A percentile compares a stretch with the other conserved stretches of the same genome.
These are phyloP conservation scores for Syngnathus floridae DNA, from an alignment of 2,113 vertebrate genomes.

Conservation along the genomic window DNA sequence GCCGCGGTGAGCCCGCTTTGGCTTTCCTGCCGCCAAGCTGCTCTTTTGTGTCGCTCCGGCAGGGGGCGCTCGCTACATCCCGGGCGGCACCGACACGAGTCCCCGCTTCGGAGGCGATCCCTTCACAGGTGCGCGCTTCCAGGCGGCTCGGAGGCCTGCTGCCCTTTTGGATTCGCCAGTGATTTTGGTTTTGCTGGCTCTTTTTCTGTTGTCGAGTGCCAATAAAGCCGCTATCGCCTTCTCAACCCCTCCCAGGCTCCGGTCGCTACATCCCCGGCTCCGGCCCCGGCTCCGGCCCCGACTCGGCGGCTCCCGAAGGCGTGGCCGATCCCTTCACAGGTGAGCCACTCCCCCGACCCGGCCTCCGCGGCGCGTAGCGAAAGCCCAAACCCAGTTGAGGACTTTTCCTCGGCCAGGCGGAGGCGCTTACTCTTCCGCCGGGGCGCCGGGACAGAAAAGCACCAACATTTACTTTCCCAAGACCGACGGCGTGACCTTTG, in stretches of 20 bases:
- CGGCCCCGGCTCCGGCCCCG: slow-evolving; percentile 60
- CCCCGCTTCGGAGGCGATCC: slow-evolving; percentile 63
- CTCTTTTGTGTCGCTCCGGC: not conserved
- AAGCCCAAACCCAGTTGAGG: not conserved
- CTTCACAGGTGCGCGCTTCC: slow-evolving; percentile 65
- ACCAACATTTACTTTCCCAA: slow-evolving; percentile 95
- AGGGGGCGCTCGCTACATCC: slow-evolving; percentile 74
- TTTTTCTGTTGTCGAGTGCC: no score
- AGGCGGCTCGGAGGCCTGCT: no score
- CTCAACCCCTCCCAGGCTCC: slow-evolving; percentile 67
- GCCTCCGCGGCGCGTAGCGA: not conserved
- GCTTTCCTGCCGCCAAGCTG: no score
- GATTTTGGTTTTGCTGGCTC: no score
- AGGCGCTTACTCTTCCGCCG: slow-evolving; percentile 73
- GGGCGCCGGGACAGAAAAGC: slow-evolving; percentile 52
- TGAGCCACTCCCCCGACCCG: slow-evolving; percentile 29
- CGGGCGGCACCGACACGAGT: slow-evolving; percentile 45
- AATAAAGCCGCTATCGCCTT: not conserved
- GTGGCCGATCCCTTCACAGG: slow-evolving; percentile 84
- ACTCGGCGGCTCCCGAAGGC: slow-evolving; percentile 39
- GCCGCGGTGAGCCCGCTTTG: no score
- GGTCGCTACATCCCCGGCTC: slow-evolving; percentile 89
- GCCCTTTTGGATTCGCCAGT: no score
- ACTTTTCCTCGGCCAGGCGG: slow-evolving; percentile 64
- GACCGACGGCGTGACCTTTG: slow-evolving; percentile 89